These are phyloP conservation scores for Hippocampus mohnikei DNA, from an alignment of 2,113 vertebrate genomes.

Conservation along the genomic window DNA sequence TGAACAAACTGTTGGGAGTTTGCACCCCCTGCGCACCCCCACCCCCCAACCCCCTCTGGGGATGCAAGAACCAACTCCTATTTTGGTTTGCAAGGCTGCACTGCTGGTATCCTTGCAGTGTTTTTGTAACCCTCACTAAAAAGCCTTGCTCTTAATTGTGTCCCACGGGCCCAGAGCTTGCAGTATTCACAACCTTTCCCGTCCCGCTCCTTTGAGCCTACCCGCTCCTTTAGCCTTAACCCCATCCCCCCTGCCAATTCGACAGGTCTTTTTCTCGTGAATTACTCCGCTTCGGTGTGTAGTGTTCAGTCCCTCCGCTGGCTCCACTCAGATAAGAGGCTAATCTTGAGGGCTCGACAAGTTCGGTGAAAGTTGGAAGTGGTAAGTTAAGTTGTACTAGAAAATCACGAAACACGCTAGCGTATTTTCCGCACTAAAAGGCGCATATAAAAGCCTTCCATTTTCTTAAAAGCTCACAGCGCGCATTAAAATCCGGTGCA, in stretches of 20 bases:
- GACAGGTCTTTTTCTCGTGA: slow-evolving; percentile 67
- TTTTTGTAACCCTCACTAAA: slow-evolving; percentile 68
- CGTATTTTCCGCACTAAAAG: too few relatives aligned
- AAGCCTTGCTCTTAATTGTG: slow-evolving; percentile 65
- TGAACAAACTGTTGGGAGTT: slow-evolving; percentile 39
- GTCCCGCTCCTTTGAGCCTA: slow-evolving; percentile 57
- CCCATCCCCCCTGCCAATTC: slow-evolving; percentile 53
- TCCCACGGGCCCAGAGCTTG: slow-evolving; percentile 55
- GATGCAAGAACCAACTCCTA: slow-evolving; percentile 57
- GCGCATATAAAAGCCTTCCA: neutral
- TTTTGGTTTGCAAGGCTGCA: slow-evolving; percentile 53
- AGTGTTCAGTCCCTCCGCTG: slow-evolving; percentile 46
- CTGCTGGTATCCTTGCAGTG: slow-evolving; percentile 54
- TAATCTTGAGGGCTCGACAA: slow-evolving; percentile 51
- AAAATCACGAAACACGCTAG: too few relatives aligned
- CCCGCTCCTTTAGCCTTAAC: slow-evolving; percentile 46
- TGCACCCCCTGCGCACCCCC: slow-evolving; percentile 33
- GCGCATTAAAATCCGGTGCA: too few relatives aligned
- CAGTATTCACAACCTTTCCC: slow-evolving; percentile 60
- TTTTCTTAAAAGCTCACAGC: too few relatives aligned
- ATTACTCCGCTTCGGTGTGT: slow-evolving; percentile 66
- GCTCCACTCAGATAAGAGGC: slow-evolving; percentile 41
- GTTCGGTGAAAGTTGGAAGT: slow-evolving; percentile 41
- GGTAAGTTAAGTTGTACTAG: slow-evolving; percentile 19
- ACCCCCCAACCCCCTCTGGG: slow-evolving; percentile 25